Evolutionary conservation across 2,797 vertebrate species (phyloP), one percentile per base, ranked within the genome.

Genomic region (Scleropages formosus): DNA sequence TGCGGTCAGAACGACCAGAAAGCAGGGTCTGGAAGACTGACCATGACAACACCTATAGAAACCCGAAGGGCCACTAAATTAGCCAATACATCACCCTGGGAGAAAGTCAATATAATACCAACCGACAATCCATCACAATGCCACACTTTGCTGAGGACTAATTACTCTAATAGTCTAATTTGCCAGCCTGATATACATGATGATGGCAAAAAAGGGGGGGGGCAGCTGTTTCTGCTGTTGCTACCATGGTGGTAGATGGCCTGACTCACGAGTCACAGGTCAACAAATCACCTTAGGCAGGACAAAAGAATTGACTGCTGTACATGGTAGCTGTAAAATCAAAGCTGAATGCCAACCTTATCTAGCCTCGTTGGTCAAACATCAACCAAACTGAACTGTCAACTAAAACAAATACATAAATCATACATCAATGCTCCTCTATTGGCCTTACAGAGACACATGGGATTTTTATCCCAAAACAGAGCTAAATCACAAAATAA

Each of bases 161-260:
- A 93, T 93, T 90, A 89, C 74, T 84, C 82, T 90, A 93, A 93
- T 90, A 88, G 87, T 86, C 81, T 83, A 81, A 89, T 82, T 89
- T 88, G 89, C 84, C 80, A 81, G 87, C 77, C 82, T 90, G 78
- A 91, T 75, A 87, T 89, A 68, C 76, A 84, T 87, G 87, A 86
- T 71, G 53, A 89, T 60, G 80, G 78, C 82, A 87, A 85, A 85
- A 53, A 39, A 39, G 70, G 49, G 70, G 60, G 13, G 66, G 18
- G 16, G 4, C 13, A 44, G 26, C 8, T 6, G 47, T 27, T 71
- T 16, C 56, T 10, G 60, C 22, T 31, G 72, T 39, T 16, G 26
- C 62, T 58, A 31, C 49, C 26, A 66, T 31, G 6, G 64, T 15
- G 53, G 63, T 11, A 39, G 31, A 6, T 39, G 31, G 39, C 31